A percentile compares a stretch with the other conserved stretches of the same genome.
These are phyloP conservation scores for Argynnis bischoffii DNA, from an alignment of 2,888 invertebrate genomes.

Conservation along the genomic window DNA sequence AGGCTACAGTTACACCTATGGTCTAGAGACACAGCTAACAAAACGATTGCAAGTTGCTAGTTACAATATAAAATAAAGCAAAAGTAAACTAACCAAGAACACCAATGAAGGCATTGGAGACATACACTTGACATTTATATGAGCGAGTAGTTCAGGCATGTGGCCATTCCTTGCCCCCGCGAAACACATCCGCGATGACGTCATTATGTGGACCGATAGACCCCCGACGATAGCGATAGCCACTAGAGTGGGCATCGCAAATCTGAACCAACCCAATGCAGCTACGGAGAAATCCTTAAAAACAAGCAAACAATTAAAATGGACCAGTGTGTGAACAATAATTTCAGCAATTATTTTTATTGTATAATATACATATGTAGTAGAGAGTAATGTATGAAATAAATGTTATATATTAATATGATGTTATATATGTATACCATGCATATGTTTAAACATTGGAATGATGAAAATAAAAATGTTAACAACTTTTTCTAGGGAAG, in stretches of 20 bases:
- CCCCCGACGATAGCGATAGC: constrained; percentile 96
- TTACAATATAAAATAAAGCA: not conserved
- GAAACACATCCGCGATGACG: constrained; percentile 95
- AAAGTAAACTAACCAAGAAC: constrained; percentile 86
- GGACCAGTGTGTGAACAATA: too few relatives aligned
- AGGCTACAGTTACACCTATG: too few relatives aligned
- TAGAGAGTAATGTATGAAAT: too few relatives aligned
- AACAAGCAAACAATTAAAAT: not conserved
- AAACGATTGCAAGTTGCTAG: too few relatives aligned
- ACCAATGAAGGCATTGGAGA: constrained; percentile 92
- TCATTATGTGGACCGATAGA: constrained; percentile 96
- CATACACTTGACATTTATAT: constrained; percentile 88
- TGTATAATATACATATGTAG: too few relatives aligned
- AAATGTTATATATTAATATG: too few relatives aligned
- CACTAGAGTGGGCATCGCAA: constrained; percentile 95
- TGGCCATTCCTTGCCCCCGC: constrained; percentile 95
- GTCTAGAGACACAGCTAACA: too few relatives aligned
- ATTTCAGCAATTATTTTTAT: too few relatives aligned
- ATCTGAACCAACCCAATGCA: constrained; percentile 87
- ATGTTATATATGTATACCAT: too few relatives aligned
- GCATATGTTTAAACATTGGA: too few relatives aligned
- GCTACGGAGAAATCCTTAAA: constrained; percentile 91
- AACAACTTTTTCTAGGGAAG: not conserved
- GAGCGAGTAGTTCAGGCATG: constrained; percentile 90
- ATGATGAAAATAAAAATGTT: too few relatives aligned